phyloP scores from a whole-genome alignment of 2,113 vertebrate genomes.

The Leucopsar rothschildi region DNA sequence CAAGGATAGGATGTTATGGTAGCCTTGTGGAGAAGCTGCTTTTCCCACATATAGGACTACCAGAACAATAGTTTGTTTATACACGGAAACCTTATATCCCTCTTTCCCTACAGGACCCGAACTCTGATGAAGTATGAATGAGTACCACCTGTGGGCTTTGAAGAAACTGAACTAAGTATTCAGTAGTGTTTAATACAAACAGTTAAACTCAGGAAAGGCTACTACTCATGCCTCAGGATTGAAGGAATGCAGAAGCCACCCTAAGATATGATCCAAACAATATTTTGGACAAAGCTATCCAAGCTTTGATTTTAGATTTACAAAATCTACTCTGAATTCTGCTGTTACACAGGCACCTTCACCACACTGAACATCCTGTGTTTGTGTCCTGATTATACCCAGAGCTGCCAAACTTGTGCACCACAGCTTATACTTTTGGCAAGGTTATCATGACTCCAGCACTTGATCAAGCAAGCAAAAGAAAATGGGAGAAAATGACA shows the following conservation, averaged over 20 bases:
- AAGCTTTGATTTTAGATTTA: background rate
- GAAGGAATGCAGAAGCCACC: background rate
- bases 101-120: background rate
- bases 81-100: background rate
- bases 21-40: background rate
- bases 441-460: background rate
- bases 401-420: background rate
- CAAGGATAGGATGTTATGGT: background rate
- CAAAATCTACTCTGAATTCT: background rate
- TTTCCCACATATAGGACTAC: background rate
- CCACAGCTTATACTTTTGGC: background rate
- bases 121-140: background rate
- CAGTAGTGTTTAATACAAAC: background rate
- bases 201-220: background rate
- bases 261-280: background rate
- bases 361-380: fast-evolving
- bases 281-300: background rate
- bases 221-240: background rate
- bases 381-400: background rate
- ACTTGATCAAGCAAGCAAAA: background rate
- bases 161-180: background rate
- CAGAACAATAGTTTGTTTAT: background rate
- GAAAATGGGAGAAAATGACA: background rate
- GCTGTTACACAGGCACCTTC: background rate
- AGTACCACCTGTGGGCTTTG: background rate